Conservation (phyloP, 2,797 vertebrate genomes). For the Intellagama lesueurii region DNA sequence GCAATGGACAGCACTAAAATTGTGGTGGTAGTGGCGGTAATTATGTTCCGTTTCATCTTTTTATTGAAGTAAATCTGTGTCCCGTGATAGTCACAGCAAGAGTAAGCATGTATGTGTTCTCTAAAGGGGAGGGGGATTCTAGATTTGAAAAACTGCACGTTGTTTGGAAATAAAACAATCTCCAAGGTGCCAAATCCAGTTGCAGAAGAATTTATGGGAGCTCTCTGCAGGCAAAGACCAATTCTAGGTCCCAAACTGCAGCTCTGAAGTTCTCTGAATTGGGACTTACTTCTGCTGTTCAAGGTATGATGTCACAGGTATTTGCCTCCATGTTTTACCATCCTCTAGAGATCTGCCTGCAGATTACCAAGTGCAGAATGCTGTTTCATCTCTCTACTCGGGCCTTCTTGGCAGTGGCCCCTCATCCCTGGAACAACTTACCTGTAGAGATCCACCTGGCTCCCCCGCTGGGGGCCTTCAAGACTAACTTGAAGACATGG, state of each 20-base stretch:
- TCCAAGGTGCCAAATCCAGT: background rate
- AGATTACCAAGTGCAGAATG: background rate
- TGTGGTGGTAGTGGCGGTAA: background rate
- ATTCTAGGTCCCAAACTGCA: background rate
- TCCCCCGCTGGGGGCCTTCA: no score
- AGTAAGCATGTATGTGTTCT: background rate
- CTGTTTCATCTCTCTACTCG: no score
- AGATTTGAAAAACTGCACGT: background rate
- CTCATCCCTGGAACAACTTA: no score
- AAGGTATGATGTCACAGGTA: background rate
- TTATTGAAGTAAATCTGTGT: background rate
- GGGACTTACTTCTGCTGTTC: background rate
- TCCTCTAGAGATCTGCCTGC: background rate
- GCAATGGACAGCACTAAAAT: background rate
- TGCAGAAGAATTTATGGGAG: conserved; percentile 6
- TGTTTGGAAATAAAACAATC: background rate
- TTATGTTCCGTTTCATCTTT: background rate
- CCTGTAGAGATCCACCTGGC: no score
- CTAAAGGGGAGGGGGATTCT: background rate
- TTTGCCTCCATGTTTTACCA: background rate
- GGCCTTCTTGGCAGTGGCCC: no score
- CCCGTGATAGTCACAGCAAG: background rate
- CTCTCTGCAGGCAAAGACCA: background rate
- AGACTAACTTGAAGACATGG: no score
- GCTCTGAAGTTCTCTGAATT: background rate